These are phyloP conservation scores for Drosophila gunungcola DNA, from an alignment of 1,140 invertebrate species.

Conservation along the genomic window DNA sequence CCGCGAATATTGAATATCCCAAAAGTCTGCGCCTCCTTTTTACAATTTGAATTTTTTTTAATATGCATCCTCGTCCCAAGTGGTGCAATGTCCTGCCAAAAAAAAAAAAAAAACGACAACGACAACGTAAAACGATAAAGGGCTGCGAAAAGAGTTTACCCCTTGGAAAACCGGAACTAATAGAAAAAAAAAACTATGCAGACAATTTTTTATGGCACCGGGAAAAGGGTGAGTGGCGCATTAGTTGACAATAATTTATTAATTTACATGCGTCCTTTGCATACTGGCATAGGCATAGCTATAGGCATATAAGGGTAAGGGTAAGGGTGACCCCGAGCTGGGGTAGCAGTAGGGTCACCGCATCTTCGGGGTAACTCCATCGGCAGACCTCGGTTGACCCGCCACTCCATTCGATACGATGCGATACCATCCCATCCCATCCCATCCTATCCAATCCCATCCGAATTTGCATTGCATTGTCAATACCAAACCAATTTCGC, in stretches of 20 bases:
- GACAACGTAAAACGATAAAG: conserved; percentile 17
- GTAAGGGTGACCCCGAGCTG: conserved; percentile 16
- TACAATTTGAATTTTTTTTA: conserved; percentile 39
- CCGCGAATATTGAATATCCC: conserved; percentile 80
- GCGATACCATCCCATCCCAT: not conserved
- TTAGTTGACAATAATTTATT: conserved; percentile 83
- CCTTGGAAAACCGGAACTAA: conserved; percentile 76
- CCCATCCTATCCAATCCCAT: conserved; percentile 37
- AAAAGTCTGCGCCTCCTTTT: conserved; percentile 7
- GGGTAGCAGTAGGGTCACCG: conserved; percentile 55
- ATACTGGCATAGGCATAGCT: conserved; percentile 23
- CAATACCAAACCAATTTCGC: conserved; percentile 57
- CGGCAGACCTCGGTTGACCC: conserved; percentile 65
- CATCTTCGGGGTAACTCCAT: conserved; percentile 78
- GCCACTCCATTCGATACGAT: conserved; percentile 22
- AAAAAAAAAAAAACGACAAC: conserved; percentile 1
- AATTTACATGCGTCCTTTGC: conserved; percentile 81
- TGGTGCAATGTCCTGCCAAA: conserved; percentile 61
- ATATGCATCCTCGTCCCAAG: conserved; percentile 75
- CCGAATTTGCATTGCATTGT: conserved; percentile 26
- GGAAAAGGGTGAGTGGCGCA: conserved; percentile 36
- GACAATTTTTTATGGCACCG: conserved; percentile 73
- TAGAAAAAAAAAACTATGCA: conserved; percentile 62
- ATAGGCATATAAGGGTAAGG: conserved; percentile 17
- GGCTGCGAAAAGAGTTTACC: conserved; percentile 75